Evolutionary conservation across 1,140 invertebrate species (phyloP).

Genomic region (Drosophila setifemur): DNA sequence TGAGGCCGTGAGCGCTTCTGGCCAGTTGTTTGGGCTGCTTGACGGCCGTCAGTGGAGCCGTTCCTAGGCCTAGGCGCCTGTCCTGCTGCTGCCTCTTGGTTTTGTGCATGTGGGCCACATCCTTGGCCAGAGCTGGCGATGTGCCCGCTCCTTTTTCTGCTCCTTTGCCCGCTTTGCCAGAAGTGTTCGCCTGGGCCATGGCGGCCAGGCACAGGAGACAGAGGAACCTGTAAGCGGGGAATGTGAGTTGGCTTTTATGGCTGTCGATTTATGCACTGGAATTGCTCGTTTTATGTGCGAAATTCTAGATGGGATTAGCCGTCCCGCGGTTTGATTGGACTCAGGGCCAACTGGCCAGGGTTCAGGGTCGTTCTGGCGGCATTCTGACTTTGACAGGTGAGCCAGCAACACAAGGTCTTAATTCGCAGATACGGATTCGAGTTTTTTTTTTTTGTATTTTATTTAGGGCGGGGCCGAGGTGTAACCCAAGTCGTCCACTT

Average conservation of each 20-base stretch:
- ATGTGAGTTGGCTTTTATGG: constrained; percentile 58
- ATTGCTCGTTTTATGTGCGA: constrained; percentile 56
- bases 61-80: constrained; percentile 17
- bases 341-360: constrained; percentile 12
- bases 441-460: neutral
- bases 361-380: constrained; percentile 64
- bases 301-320: constrained; percentile 68
- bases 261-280: constrained; percentile 40
- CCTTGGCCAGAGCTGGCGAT: constrained; percentile 37
- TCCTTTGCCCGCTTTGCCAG: neutral
- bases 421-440: constrained; percentile 2
- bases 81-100: constrained; percentile 58
- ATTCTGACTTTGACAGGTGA: constrained; percentile 34
- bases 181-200: constrained; percentile 18
- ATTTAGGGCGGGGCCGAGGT: neutral
- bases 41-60: constrained; percentile 35
- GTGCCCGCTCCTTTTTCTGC: neutral
- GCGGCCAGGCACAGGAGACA: constrained; percentile 56
- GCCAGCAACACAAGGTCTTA: constrained; percentile 22
- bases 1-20: constrained; percentile 67
- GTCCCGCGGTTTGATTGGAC: constrained; percentile 40
- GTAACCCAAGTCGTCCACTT: constrained; percentile 22
- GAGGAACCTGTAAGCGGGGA: constrained; percentile 46
- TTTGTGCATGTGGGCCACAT: constrained; percentile 59
- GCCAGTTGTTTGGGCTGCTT: constrained; percentile 48